Evolutionary conservation across 1,140 invertebrate genomes (phyloP).

Genomic region (Halotydeus destructor): DNA sequence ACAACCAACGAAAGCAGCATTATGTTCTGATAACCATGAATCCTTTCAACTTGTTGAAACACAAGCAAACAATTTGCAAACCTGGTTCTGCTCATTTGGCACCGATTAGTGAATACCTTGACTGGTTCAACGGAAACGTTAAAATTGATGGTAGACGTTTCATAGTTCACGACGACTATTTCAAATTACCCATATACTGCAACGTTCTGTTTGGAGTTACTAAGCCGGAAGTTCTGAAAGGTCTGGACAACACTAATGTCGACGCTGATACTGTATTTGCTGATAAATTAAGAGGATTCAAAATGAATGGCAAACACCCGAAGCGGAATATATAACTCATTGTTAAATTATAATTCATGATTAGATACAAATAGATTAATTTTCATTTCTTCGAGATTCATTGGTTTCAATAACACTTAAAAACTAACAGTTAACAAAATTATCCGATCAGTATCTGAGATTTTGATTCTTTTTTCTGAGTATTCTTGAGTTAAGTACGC

Average conservation of each 20-base stretch:
- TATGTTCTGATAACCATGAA: not conserved
- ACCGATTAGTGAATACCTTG: not conserved
- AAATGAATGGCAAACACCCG: no score
- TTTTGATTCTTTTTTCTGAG: not conserved
- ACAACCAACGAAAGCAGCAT: not conserved
- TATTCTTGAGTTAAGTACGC: no score
- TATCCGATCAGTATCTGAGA: not conserved
- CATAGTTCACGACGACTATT: not conserved
- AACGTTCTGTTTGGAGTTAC: not conserved
- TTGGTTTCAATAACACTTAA: not conserved
- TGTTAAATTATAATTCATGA: no score
- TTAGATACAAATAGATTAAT: not conserved
- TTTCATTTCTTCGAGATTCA: not conserved
- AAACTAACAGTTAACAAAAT: not conserved
- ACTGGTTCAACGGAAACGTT: not conserved
- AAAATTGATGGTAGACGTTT: not conserved
- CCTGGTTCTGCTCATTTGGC: not conserved
- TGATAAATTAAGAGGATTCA: no score
- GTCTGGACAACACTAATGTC: no score
- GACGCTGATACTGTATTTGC: no score
- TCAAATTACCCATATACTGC: not conserved
- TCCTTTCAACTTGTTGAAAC: no score
- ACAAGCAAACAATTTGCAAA: no score
- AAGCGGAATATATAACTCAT: no score
- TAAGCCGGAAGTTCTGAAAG: not conserved